Base-by-base conservation (phyloP, 2,113 vertebrate species). In the Mormoops blainvillei region DNA sequence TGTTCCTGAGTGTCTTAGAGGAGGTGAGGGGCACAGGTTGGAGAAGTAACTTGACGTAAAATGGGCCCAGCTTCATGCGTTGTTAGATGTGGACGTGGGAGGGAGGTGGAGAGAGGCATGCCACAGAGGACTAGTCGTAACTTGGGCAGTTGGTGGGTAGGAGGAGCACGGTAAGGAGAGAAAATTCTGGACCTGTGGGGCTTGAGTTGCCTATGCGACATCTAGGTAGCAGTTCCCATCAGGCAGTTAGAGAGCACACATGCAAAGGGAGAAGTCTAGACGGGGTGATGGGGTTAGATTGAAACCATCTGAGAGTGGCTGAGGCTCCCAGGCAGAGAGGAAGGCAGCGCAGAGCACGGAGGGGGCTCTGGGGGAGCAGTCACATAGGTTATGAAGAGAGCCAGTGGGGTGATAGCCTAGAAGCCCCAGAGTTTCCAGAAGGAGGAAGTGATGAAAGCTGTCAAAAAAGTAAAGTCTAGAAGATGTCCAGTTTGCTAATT, bases 201-300 rank as follows among this genome's bases (percentile, higher is more conserved):
- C 5, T 31, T 43, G 19, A 38, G 33, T 7, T 78, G 1, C 50
- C 43, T 65, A 0, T 36, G 26, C 50, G 52, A 58, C 20, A 41
- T n/a, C 52, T 18, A 15, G 28, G 31, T 0, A n/a, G 73, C 12
- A 33, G 1, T 56, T 31, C 65, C 36, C 6, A 5, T 20, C 52
- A 3, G 45, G n/a, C 3, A 2, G 13, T 18, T 87, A 41, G 4
- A 38, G 2, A 73, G 38, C 5, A 1, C 1, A 0, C 12, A 43
- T 28, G 1, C 5, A 14, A 4, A 7, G 4, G 61, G 36, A 54
- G 45, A 48, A 41, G 14, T 16, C 28, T 10, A 9, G 87, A 28
- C 83, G 26, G 13, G 38, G 71, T 52, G 19, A 0, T 10, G 41
- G 43, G 24, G 65, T 13, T 65, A 22, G 38, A 43, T 0, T 28